These are phyloP conservation scores for Diprion similis DNA, from an alignment of 1,140 invertebrate genomes.

Conservation along the genomic window DNA sequence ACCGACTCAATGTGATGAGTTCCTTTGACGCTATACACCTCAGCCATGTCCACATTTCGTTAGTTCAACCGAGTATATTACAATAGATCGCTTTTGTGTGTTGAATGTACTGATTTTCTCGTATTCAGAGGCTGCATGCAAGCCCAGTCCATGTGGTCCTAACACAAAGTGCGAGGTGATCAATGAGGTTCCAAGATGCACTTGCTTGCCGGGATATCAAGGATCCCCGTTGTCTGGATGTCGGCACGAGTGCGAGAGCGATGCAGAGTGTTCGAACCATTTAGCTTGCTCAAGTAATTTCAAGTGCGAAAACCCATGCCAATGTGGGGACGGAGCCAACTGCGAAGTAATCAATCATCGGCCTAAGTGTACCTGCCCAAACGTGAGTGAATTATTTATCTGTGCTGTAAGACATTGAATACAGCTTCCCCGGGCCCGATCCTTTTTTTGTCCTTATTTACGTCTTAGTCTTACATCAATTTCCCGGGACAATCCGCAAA, in stretches of 20 bases:
- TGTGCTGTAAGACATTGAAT: too few species aligned
- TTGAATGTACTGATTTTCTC: too few species aligned
- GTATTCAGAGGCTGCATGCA: conserved; percentile 75
- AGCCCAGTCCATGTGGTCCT: conserved; percentile 78
- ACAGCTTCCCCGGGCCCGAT: background rate
- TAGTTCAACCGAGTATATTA: too few species aligned
- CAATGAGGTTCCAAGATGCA: conserved; percentile 77
- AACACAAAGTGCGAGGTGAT: conserved; percentile 82
- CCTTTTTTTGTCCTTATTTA: conserved; percentile 7
- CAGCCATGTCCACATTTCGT: too few species aligned
- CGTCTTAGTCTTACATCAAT: background rate
- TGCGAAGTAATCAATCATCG: conserved; percentile 81
- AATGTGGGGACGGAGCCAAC: conserved; percentile 81
- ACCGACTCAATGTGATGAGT: too few species aligned
- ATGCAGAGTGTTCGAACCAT: conserved; percentile 74
- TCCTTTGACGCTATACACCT: too few species aligned
- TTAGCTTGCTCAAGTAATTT: conserved; percentile 75
- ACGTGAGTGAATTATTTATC: conserved; percentile 58
- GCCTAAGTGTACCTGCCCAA: conserved; percentile 82
- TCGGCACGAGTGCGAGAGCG: conserved; percentile 78
- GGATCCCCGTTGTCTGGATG: conserved; percentile 80
- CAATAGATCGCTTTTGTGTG: too few species aligned
- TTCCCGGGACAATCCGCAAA: background rate
- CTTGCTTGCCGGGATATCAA: conserved; percentile 74
- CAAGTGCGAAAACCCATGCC: conserved; percentile 80